Conservation (phyloP, 2,113 vertebrate genomes). For the Sinocyclocheilus anshuiensis region DNA sequence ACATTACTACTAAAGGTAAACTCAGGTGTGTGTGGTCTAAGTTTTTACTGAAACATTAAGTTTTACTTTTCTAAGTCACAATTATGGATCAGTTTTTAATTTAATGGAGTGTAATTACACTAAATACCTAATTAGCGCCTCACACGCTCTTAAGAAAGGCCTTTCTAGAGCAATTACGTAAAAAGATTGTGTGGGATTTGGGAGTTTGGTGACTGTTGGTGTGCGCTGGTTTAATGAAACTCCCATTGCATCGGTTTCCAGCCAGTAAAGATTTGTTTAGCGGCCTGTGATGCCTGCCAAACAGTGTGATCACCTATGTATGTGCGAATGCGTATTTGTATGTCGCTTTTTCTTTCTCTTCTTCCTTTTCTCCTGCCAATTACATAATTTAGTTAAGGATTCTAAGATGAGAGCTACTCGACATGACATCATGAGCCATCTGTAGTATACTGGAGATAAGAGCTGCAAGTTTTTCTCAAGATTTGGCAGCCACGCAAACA, state of each 20-base stretch:
- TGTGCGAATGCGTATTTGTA: not conserved
- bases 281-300: not conserved
- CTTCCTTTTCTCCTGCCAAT: slow-evolving; percentile 62
- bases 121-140: not conserved
- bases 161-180: not conserved
- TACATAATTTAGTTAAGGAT: slow-evolving; percentile 71
- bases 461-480: slow-evolving; percentile 46
- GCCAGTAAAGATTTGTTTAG: slow-evolving; percentile 15
- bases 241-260: not conserved
- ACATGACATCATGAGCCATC: slow-evolving; percentile 72
- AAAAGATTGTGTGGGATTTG: slow-evolving; percentile 20
- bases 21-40: not conserved
- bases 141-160: not conserved
- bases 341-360: slow-evolving; percentile 34
- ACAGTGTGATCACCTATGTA: not conserved
- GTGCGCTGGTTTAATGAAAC: not conserved
- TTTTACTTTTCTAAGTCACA: not conserved
- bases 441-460: slow-evolving; percentile 73
- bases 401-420: slow-evolving; percentile 72
- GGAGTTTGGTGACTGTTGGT: slow-evolving; percentile 9
- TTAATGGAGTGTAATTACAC: slow-evolving; percentile 18
- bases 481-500: slow-evolving; percentile 30
- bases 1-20: not conserved
- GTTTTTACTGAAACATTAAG: not conserved
- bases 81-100: slow-evolving; percentile 7